These are phyloP conservation scores for Geococcyx californianus DNA, from an alignment of 2,113 vertebrate genomes.

Conservation along the genomic window DNA sequence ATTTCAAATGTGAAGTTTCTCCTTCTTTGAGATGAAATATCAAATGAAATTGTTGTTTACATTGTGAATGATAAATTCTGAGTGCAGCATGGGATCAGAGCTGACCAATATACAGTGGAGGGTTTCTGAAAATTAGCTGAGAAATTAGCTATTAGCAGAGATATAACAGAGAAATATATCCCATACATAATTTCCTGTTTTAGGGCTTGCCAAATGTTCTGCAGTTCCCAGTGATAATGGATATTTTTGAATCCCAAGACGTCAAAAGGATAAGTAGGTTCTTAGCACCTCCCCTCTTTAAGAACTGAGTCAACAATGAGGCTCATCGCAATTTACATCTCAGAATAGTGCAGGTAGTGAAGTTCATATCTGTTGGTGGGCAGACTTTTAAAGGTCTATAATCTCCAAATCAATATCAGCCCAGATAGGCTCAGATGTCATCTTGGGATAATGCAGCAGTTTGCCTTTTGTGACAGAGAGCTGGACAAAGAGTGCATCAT, in stretches of 20 bases:
- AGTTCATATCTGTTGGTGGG: neutral
- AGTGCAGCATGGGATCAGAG: neutral
- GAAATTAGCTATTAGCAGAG: neutral
- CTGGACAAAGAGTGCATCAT: neutral
- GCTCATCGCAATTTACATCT: neutral
- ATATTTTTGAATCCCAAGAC: neutral
- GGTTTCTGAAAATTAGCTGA: neutral
- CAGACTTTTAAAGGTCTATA: neutral
- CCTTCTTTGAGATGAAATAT: neutral
- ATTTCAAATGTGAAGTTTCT: neutral
- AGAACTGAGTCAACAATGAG: neutral
- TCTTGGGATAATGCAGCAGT: neutral
- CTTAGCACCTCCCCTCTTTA: neutral
- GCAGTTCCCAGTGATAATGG: neutral
- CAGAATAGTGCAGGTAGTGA: neutral
- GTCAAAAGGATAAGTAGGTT: neutral
- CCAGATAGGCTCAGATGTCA: neutral
- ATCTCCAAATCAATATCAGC: rapidly evolving
- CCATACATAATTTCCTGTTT: neutral
- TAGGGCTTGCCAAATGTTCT: neutral
- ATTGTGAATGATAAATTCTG: neutral
- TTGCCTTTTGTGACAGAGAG: neutral
- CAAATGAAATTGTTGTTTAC: neutral
- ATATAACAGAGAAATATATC: neutral
- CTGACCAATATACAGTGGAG: neutral